Evolutionary conservation across 2,113 vertebrate species (phyloP), one percentile per base, ranked within the genome.

Genomic region (Oncorhynchus clarkii): DNA sequence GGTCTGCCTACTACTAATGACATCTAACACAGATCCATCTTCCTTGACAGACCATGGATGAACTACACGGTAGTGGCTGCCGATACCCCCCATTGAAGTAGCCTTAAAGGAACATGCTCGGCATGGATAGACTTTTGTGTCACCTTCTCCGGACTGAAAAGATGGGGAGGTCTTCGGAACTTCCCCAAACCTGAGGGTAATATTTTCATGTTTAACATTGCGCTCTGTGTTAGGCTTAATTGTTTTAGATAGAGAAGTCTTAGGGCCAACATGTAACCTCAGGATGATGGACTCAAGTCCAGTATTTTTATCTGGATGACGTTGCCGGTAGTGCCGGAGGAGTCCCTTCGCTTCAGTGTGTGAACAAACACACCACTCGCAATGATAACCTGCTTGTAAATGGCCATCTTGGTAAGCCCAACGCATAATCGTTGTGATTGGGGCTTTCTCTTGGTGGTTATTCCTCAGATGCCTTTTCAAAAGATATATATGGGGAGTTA

Each of bases 341-440:
- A 97, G 84, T 3, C 76, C 92, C 27, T 67, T 91, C 1, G 95
- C 93, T 34, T 94, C 91, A 0, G 81, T 66, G 24, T 96, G 94
- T 12, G 92, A 95, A 83, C 96, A 97, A 81, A 94, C 93, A 68
- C 96, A 98, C 88, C 93, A 92, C 73, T 96, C 94, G 70, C 96
- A 98, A 92, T 97, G 94, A 92, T 95, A 96, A 67, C 96, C 96
- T 68, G 93, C 79, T 81, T 94, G 91, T 88, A 96, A 88, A 48
- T 86, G 74, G 57, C 95, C 96, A 65, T 93, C 93, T 75, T 93
- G 83, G 88, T 93, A 97, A 0, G 93, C 95, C 91, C 92, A 88
- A 27, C 88, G 88, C 82, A 97, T 90, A 86, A 97, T 88, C 5
- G 94, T 93, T 0, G 88, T 87, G 64, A 92, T 83, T 0, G 94